A percentile compares a stretch with the other conserved stretches of the same genome.
phyloP scores from a whole-genome alignment of 2,797 vertebrate genomes.

The Artibeus jamaicensis region DNA sequence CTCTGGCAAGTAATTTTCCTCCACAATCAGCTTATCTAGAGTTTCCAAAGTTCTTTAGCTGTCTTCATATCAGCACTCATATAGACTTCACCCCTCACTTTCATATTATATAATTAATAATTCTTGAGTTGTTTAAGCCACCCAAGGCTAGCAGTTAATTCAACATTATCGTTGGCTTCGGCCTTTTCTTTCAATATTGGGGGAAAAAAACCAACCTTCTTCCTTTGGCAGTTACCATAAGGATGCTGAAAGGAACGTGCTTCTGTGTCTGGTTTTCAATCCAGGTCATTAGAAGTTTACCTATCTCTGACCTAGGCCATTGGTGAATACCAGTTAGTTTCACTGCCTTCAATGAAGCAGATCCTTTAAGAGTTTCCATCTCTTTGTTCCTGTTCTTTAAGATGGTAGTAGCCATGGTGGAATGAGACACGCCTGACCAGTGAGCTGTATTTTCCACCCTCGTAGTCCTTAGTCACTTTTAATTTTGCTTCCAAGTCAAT shows the following conservation, averaged over 20 bases:
- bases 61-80: not conserved
- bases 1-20: not conserved
- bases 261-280: not conserved
- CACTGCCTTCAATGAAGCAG: not conserved
- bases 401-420: not conserved
- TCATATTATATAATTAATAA: not conserved
- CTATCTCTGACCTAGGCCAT: not conserved
- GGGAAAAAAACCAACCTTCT: too few species aligned
- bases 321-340: not conserved
- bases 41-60: not conserved
- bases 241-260: not conserved
- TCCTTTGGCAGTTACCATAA: not conserved
- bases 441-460: not conserved
- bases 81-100: not conserved
- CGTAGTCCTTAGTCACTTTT: not conserved
- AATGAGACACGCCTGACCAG: not conserved
- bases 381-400: not conserved
- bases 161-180: not conserved
- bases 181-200: not conserved
- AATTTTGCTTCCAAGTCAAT: not conserved
- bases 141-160: not conserved
- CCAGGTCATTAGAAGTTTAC: not conserved
- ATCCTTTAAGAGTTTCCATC: not conserved
- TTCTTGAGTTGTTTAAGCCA: not conserved
- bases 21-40: not conserved